Percentiles rank a stretch among this genome's conserved stretches.
Conservation (phyloP, 1,140 invertebrate species). For the Euglossa dilemma region DNA sequence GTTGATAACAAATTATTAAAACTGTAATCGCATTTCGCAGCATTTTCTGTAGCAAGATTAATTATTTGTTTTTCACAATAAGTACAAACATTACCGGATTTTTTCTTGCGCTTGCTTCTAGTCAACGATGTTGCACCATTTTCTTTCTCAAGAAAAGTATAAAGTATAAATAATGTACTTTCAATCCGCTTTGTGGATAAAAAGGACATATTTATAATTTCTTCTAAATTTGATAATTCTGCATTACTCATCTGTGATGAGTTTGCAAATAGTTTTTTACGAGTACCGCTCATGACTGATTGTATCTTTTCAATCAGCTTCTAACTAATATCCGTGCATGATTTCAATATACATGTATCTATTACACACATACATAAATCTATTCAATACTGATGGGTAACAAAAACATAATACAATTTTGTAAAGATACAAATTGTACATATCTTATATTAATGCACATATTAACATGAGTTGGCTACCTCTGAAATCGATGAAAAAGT, state of each 20-base stretch:
- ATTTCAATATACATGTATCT: conserved; percentile 45
- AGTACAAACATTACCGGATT: conserved; percentile 45
- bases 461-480: conserved; percentile 33
- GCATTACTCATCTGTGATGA: conserved; percentile 6
- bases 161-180: conserved; percentile 20
- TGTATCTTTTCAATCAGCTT: conserved; percentile 30
- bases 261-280: conserved; percentile 29
- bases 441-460: conserved; percentile 59
- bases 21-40: conserved; percentile 44
- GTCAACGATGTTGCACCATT: not conserved
- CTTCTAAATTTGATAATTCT: conserved; percentile 9
- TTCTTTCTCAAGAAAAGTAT: conserved; percentile 11
- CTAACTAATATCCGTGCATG: conserved; percentile 31
- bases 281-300: conserved; percentile 44
- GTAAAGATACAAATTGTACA: conserved; percentile 51
- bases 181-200: not conserved
- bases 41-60: conserved; percentile 1
- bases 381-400: conserved; percentile 57
- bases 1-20: conserved; percentile 48
- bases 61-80: conserved; percentile 29
- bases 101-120: not conserved
- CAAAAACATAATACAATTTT: conserved; percentile 54
- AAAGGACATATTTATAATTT: conserved; percentile 13
- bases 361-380: conserved; percentile 48
- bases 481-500: conserved; percentile 27